Conservation (phyloP, 2,113 vertebrate species). For the Mobula birostris region DNA sequence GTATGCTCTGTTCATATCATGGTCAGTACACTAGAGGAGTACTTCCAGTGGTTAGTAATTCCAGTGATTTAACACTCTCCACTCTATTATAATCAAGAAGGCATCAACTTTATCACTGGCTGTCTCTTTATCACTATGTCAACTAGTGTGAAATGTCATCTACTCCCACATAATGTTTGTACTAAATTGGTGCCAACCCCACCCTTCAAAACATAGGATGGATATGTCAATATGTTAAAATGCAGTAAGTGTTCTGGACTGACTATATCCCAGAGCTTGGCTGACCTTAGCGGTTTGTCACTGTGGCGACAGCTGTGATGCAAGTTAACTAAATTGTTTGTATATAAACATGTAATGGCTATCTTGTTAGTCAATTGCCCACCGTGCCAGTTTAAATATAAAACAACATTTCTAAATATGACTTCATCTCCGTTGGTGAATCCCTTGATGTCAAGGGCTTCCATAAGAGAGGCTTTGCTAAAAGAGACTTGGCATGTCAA, state of each 20-base stretch:
- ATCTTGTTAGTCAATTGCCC: neutral
- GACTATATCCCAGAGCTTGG: neutral
- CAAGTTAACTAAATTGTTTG: slow-evolving; percentile 14
- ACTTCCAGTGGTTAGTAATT: neutral
- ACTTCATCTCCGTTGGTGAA: neutral
- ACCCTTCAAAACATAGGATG: neutral
- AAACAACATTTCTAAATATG: neutral
- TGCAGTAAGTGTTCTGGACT: neutral
- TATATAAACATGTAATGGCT: neutral
- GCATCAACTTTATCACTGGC: neutral
- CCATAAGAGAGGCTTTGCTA: neutral
- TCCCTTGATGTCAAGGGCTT: neutral
- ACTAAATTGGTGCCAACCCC: neutral
- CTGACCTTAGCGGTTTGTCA: neutral
- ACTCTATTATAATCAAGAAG: neutral
- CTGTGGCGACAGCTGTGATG: neutral
- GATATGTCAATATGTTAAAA: neutral
- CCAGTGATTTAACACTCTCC: neutral
- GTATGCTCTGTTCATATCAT: too few species aligned
- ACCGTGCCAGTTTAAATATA: neutral
- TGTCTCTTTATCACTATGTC: neutral
- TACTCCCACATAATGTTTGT: neutral
- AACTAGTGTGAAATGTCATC: neutral
- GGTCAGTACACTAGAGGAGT: too few species aligned
- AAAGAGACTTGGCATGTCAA: neutral